These are phyloP conservation scores for Ormyrus rosae DNA, from an alignment of 2,888 invertebrate genomes.

Conservation along the genomic window DNA sequence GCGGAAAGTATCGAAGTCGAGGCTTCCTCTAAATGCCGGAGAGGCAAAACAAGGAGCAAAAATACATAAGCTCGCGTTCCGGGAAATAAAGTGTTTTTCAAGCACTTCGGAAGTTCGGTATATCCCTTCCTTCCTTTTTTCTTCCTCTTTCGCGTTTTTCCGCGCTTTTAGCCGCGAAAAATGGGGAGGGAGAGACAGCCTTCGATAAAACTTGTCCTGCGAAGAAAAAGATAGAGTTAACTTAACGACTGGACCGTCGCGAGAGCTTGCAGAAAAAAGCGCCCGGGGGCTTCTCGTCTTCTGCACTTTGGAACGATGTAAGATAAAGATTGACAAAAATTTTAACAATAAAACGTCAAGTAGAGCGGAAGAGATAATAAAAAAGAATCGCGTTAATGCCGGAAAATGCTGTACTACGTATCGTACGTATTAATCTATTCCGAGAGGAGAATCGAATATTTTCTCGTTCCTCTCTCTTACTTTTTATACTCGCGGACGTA, in stretches of 20 bases:
- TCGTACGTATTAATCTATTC: no score
- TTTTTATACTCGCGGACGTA: no score
- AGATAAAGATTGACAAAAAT: constrained; percentile 48
- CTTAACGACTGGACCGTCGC: constrained; percentile 46
- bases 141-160: not conserved
- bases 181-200: not conserved
- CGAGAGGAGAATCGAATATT: no score
- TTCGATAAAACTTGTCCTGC: constrained; percentile 39
- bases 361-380: constrained; percentile 24
- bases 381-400: no score
- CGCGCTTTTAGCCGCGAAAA: constrained; percentile 8
- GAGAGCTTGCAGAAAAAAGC: constrained; percentile 4
- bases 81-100: constrained; percentile 52
- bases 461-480: no score
- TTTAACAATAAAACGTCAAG: constrained; percentile 43
- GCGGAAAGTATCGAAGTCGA: constrained; percentile 34
- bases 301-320: not conserved
- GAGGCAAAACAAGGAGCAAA: constrained; percentile 39
- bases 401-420: no score
- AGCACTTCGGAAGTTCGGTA: constrained; percentile 51
- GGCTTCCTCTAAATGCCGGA: constrained; percentile 30
- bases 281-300: constrained; percentile 16
- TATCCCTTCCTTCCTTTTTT: constrained; percentile 41
- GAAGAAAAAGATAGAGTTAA: constrained; percentile 13
- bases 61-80: constrained; percentile 45